phyloP scores from a whole-genome alignment of 2,113 vertebrate genomes.

The Mus musculus region GRCm39 chr10:93527501-93528000 shows the following conservation, averaged over 20 bases:
- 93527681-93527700: background rate
- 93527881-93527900: background rate
- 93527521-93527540: slow-evolving; percentile 4
- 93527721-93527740: background rate
- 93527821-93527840: background rate
- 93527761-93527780: background rate
- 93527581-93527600: background rate
- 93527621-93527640: slow-evolving; percentile 18
- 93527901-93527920: slow-evolving; percentile 30
- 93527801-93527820: slow-evolving; percentile 39
- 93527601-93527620: slow-evolving; percentile 33
- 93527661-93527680: slow-evolving; percentile 2
- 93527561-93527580: slow-evolving; percentile 36
- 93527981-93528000: background rate
- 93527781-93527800: background rate
- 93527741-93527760: slow-evolving; percentile 31
- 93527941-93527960: slow-evolving; percentile 29
- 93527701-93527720: background rate
- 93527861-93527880: background rate
- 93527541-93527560: background rate
- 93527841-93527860: background rate
- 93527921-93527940: slow-evolving; percentile 64
- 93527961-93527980: background rate
- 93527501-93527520: slow-evolving; percentile 44
- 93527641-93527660: slow-evolving; percentile 10